These are phyloP conservation scores for Amblyopsis rosae DNA, from an alignment of 2,113 vertebrate species.

Conservation along the genomic window DNA sequence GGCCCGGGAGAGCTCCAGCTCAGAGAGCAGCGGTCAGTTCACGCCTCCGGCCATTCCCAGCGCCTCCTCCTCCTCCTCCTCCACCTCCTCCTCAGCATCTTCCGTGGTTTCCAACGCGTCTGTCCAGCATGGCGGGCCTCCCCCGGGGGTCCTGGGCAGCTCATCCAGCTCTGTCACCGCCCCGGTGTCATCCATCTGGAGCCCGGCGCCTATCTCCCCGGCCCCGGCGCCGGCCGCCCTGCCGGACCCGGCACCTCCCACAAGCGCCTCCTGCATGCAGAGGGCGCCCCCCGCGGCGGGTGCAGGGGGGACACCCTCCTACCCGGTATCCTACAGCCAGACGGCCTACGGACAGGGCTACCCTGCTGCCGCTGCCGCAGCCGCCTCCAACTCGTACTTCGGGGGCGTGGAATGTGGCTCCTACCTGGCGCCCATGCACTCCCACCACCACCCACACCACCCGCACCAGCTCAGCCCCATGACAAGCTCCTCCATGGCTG, in stretches of 20 bases:
- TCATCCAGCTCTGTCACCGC: constrained; percentile 81
- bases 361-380: constrained; percentile 69
- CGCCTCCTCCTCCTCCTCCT: constrained; percentile 80
- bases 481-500: constrained; percentile 84
- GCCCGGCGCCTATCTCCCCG: constrained; percentile 92
- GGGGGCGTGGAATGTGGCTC: constrained; percentile 93
- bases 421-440: constrained; percentile 92
- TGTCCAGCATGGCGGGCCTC: constrained; percentile 43
- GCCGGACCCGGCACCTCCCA: constrained; percentile 78
- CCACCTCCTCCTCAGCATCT: constrained; percentile 68
- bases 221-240: constrained; percentile 78
- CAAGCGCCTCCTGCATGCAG: constrained; percentile 92
- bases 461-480: constrained; percentile 93
- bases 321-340: constrained; percentile 89
- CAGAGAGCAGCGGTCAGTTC: constrained; percentile 94
- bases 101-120: constrained; percentile 27
- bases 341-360: constrained; percentile 90
- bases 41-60: constrained; percentile 86
- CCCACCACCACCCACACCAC: constrained; percentile 86
- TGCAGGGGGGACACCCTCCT: constrained; percentile 73
- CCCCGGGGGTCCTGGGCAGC: constrained; percentile 50
- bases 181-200: constrained; percentile 92
- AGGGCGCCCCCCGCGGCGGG: constrained; percentile 70
- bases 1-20: constrained; percentile 88
- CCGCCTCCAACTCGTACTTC: constrained; percentile 87